Conservation (phyloP, 53 echinoderm and acorn worm genomes). For the Mesocentrotus franciscanus region DNA sequence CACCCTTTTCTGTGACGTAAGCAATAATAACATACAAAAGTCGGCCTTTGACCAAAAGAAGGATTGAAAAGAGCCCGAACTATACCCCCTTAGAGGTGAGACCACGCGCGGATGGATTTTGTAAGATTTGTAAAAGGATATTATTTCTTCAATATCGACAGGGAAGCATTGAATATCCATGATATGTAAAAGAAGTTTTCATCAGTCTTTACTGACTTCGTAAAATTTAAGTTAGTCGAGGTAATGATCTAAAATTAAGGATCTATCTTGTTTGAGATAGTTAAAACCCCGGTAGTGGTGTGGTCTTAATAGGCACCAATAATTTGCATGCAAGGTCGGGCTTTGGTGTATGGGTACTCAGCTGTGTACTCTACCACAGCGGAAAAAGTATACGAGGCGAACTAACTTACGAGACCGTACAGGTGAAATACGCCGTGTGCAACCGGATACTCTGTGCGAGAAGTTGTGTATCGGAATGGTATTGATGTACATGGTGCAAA, state of each 20-base stretch:
- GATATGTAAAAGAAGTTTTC: neutral
- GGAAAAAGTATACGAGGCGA: slow-evolving; percentile 20
- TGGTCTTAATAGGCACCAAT: slow-evolving; percentile 60
- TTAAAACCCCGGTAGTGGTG: slow-evolving; percentile 17
- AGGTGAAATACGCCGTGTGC: slow-evolving; percentile 42
- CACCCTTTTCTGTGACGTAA: slow-evolving; percentile 67
- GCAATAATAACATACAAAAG: slow-evolving; percentile 61
- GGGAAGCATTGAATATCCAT: neutral
- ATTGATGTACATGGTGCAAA: neutral
- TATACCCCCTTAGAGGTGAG: slow-evolving; percentile 58
- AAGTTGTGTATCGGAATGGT: slow-evolving; percentile 57
- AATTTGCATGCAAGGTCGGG: slow-evolving; percentile 66
- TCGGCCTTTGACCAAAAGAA: slow-evolving; percentile 64
- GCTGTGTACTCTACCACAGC: slow-evolving; percentile 47
- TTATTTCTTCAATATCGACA: neutral
- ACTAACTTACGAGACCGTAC: neutral
- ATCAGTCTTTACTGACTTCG: neutral
- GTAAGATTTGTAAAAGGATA: neutral
- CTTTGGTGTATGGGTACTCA: slow-evolving; percentile 33
- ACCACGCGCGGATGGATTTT: slow-evolving; percentile 46
- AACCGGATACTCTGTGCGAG: slow-evolving; percentile 9
- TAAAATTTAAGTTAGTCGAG: neutral
- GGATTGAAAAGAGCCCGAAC: slow-evolving; percentile 46
- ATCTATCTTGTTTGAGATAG: slow-evolving; percentile 45
- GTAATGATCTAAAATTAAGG: neutral